Evolutionary conservation across 2,888 invertebrate genomes (phyloP), one percentile per base, ranked within the genome.

Genomic region (Pediacus dermestoides): DNA sequence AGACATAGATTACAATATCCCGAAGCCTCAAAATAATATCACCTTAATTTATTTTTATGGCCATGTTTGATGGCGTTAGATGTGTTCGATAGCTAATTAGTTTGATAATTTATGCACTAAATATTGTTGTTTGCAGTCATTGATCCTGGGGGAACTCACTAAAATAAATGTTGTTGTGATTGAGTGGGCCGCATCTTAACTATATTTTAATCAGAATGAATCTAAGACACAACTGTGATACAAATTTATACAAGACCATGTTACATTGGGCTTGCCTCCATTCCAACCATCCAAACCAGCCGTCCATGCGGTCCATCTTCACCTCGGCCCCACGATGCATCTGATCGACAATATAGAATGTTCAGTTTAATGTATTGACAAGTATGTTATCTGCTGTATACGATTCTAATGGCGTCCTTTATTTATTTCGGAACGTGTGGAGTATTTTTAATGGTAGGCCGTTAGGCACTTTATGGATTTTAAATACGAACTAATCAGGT

Each of bases 221-320:
- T 68, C 67, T 66, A 63, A 63, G 63, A 66, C 66, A 67, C 64
- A 63, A 59, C 63, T 53, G 60, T 59, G 65, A 67, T 68, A 70
- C 70, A 68, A 68, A 70, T 70, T 68, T 68, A 66, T 67, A 69
- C 68, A 68, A 67, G 66, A 58, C 62, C 61, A 61, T 52, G 63
- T 64, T 62, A 63, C 61, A 60, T 63, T 59, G 64, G 64, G 57
- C 64, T 64, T 58, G 63, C 56, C 63, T 64, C 60, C 48, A 53
- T 53, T 60, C 57, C 62, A 64, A 34, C 42, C 54, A 56, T 39
- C 52, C 66, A 30, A 14, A 18, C 15, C 16, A n/a, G n/a, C 9
- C 30, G 28, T 12, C 32, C 16, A 21, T 16, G n/a, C 18, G 11
- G 25, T 36, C 37, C 34, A 42, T 10, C 10, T 37, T 38, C 47